Percentiles rank a stretch among this genome's conserved stretches.
These are phyloP conservation scores for Yponomeuta malinellus DNA, from an alignment of 2,888 invertebrate genomes.

Conservation along the genomic window DNA sequence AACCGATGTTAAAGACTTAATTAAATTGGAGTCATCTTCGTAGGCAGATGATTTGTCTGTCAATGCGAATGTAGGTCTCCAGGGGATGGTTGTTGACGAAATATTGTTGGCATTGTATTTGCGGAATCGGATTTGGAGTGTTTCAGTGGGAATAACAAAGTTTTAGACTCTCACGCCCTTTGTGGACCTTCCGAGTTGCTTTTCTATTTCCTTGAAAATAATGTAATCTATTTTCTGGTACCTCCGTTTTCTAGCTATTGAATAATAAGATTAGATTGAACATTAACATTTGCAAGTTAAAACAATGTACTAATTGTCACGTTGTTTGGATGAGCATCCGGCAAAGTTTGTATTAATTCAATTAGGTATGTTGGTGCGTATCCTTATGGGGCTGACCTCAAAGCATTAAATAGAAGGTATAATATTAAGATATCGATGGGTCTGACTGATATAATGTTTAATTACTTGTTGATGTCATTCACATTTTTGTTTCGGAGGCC, in stretches of 20 bases:
- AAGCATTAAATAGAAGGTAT: too few species aligned
- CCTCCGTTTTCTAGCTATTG: background rate
- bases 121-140: constrained; percentile 17
- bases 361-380: too few species aligned
- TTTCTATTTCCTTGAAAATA: background rate
- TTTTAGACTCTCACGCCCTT: constrained; percentile 2
- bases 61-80: constrained; percentile 30
- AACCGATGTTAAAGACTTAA: constrained; percentile 54
- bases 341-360: too few species aligned
- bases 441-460: too few species aligned
- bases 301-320: too few species aligned
- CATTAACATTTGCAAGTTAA: too few species aligned
- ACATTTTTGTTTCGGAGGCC: too few species aligned
- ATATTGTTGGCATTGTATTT: constrained; percentile 14
- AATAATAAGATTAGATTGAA: too few species aligned
- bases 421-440: too few species aligned
- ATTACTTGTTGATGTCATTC: too few species aligned
- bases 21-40: constrained; percentile 60
- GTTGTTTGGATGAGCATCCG: too few species aligned
- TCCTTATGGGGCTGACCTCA: too few species aligned
- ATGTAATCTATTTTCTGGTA: background rate
- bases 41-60: constrained; percentile 59
- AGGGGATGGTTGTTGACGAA: constrained; percentile 22
- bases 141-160: constrained; percentile 12
- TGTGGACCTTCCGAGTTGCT: background rate